Conservation (phyloP, 2,888 invertebrate genomes). For the Panorpa germanica region DNA sequence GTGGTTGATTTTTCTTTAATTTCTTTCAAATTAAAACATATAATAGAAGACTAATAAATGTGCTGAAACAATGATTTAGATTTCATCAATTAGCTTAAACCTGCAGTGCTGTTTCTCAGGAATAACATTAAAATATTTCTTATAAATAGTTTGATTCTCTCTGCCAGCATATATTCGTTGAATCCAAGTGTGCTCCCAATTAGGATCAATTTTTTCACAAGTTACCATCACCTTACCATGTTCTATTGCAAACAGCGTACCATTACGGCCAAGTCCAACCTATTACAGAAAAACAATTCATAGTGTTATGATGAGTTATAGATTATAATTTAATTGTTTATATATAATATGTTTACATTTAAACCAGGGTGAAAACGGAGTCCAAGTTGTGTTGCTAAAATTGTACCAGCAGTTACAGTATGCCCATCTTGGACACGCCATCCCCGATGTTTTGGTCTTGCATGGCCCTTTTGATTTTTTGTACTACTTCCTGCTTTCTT, state of each 20-base stretch:
- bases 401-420: slow-evolving; percentile 40
- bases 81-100: slow-evolving; percentile 56
- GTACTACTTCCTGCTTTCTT: slow-evolving; percentile 60
- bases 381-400: slow-evolving; percentile 46
- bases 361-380: slow-evolving; percentile 64
- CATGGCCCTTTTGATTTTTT: slow-evolving; percentile 42
- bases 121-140: slow-evolving; percentile 73
- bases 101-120: slow-evolving; percentile 57
- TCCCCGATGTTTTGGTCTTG: slow-evolving; percentile 57
- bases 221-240: slow-evolving; percentile 63
- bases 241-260: slow-evolving; percentile 61
- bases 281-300: slow-evolving; percentile 25
- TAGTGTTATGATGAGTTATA: neutral
- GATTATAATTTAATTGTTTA: slow-evolving; percentile 1
- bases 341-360: too few relatives aligned
- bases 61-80: too few relatives aligned
- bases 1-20: too few relatives aligned
- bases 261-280: slow-evolving; percentile 69
- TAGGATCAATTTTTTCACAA: slow-evolving; percentile 61
- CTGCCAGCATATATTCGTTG: slow-evolving; percentile 41
- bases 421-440: slow-evolving; percentile 58
- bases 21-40: too few relatives aligned
- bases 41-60: too few relatives aligned
- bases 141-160: slow-evolving; percentile 45
- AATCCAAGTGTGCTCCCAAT: slow-evolving; percentile 63